Evolutionary conservation across 2,888 invertebrate species (phyloP), one percentile per base, ranked within the genome.

Genomic region (Idaea straminata): DNA sequence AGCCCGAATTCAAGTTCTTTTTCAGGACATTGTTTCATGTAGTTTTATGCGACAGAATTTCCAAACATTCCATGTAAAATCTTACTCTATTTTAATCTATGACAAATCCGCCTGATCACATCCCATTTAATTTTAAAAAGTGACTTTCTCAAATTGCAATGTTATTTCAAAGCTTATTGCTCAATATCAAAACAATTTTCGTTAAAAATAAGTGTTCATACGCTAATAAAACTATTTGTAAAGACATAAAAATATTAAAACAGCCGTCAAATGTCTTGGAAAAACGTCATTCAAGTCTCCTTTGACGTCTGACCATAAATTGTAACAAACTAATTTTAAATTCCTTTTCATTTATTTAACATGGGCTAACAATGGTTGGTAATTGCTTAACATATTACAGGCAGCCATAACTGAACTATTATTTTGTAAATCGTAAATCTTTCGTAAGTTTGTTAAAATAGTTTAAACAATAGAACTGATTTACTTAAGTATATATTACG

Each of bases 281-380:
- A 66, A 61, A 66, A 65, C 59, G 61, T 47, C 47, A 47, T 47
- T 47, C 47, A 13, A 47, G 47, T 47, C 7, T 47, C 47, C 47
- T 47, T 47, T 47, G 47, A 47, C 47, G 47, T 13, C 47, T 47
- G 2, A 47, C 47, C 13, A 7, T 47, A 47, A 47, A 47, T 47
- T 13, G 5, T 13, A 36, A 47, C 47, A 13, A 13, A 25, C 25
- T 10, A 10, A 47, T 36, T 36, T 13, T 47, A 47, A 47, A 47
- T 7, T 7, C 0, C 5, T 13, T 47, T 4, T 36, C 7, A 13
- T 47, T 13, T 47, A 3, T 10, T 7, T 36, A 7, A 36, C 10
- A 7, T 36, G 10, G 36, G 25, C 2, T 25, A 25, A 25, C 25
- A 25, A 25, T 25, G 25, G 25, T 25, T n/a, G 25, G 25, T 25